Base-by-base conservation (phyloP, 2,888 invertebrate genomes). In the Melolontha melolontha region DNA sequence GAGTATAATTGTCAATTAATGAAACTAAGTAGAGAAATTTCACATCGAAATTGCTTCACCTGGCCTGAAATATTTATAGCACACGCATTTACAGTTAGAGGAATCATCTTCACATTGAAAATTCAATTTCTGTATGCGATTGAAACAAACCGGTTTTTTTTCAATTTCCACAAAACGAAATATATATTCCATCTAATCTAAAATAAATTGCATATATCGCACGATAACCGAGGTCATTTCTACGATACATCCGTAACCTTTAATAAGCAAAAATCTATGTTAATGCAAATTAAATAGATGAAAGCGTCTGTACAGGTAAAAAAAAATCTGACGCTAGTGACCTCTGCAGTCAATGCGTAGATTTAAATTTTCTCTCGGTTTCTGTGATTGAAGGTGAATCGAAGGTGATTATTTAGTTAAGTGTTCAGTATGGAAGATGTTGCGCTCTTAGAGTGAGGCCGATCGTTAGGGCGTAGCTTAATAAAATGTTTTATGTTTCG, bases 201-300 rank as follows among this genome's bases (percentile, higher is more conserved):
- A 39, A 47, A 62, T 47, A 62, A 62, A 62, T 47, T 47, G 59
- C 47, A 62, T 34, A 27, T n/a, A 34, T 34, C 14, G 10, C 44
- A 47, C 10, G 34, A 34, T 44, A 34, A 11, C 47, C 29, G 34
- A 62, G 59, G 59, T 62, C 47, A 62, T 47, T 34, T 34, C 16
- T 47, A 14, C 27, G 34, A 62, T 62, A 17, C 59, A 44, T 47
- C 47, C 59, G 59, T 47, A 62, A 62, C 59, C 59, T 62, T 42
- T 62, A 34, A 10, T 14, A 29, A 2, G n/a, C 11, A 52, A 52
- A 52, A 34, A n/a, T 34, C 34, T 11, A 29, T 39, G 59, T 47
- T 62, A 62, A 62, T 62, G 47, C 47, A 62, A 62, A 62, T 62
- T 62, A 62, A 62, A 47, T 62, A 62, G 59, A 62, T 49, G 59